Percentiles rank a stretch among this genome's conserved stretches.
Evolutionary conservation across 2,113 vertebrate genomes (phyloP).

Genomic region (Spea bombifrons): DNA sequence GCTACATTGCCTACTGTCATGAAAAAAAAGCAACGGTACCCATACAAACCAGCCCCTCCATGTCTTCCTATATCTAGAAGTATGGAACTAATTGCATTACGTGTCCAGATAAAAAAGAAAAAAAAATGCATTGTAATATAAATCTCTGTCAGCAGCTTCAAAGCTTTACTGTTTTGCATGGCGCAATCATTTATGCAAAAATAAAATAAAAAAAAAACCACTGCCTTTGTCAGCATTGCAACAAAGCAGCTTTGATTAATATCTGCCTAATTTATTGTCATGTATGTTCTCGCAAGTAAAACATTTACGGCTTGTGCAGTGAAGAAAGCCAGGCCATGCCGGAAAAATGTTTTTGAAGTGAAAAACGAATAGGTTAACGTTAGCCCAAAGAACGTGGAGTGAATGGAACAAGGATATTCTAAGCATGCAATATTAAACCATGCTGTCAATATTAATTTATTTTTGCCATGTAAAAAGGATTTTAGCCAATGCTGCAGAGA

Average conservation of each 20-base stretch:
- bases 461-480: background rate
- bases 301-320: conserved; percentile 27
- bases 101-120: conserved; percentile 73
- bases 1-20: background rate
- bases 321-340: conserved; percentile 24
- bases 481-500: too few species aligned
- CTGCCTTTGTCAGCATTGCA: conserved; percentile 71
- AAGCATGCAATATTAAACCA: conserved; percentile 23
- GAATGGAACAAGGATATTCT: background rate
- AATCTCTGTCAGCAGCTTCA: conserved; percentile 81
- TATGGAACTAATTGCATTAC: conserved; percentile 82
- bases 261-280: conserved; percentile 91
- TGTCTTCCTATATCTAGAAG: conserved; percentile 60
- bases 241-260: conserved; percentile 89
- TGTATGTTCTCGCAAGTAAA: conserved; percentile 88
- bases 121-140: conserved; percentile 70
- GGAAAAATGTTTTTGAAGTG: conserved; percentile 40
- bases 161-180: conserved; percentile 73
- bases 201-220: conserved; percentile 60
- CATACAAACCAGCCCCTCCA: background rate
- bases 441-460: conserved; percentile 30
- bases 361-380: conserved; percentile 33
- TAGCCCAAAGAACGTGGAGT: conserved; percentile 20
- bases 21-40: conserved; percentile 17
- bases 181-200: conserved; percentile 91